A percentile compares a stretch with the other conserved stretches of the same genome.
These are phyloP conservation scores for Mystacides longicornis DNA, from an alignment of 2,888 invertebrate genomes.

Conservation along the genomic window DNA sequence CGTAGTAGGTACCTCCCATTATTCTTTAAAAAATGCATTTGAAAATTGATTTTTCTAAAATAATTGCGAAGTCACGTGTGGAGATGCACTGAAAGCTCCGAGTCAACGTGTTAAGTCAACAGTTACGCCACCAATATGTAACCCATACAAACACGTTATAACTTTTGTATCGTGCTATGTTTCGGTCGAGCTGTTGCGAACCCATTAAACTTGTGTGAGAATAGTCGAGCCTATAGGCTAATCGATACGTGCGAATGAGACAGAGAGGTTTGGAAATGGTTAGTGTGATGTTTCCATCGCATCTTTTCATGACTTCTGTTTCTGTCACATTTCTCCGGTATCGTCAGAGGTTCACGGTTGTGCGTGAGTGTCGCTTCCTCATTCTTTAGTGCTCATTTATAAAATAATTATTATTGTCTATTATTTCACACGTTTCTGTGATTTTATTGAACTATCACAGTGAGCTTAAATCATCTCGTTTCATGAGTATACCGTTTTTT, in stretches of 20 bases:
- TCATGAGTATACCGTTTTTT: not conserved
- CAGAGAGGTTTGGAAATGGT: not conserved
- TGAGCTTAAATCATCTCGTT: no score
- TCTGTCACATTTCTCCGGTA: slow-evolving; percentile 17
- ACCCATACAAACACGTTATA: not conserved
- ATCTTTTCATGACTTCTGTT: not conserved
- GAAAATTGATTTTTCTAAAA: no score
- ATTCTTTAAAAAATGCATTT: no score
- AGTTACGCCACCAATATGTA: not conserved
- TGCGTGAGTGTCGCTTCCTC: not conserved
- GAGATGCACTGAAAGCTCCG: not conserved
- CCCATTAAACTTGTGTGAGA: not conserved
- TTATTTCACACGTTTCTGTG: slow-evolving; percentile 1
- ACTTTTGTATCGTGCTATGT: not conserved
- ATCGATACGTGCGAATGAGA: not conserved
- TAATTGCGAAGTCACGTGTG: no score
- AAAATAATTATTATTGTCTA: no score
- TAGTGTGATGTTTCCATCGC: not conserved
- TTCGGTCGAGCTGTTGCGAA: not conserved
- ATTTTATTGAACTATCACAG: not conserved
- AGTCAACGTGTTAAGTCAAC: not conserved
- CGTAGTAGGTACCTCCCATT: no score
- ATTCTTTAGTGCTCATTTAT: no score
- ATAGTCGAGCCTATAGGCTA: not conserved
- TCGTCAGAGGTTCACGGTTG: not conserved